Base-by-base conservation (phyloP, 35 echinoderm and acorn worm genomes). In the Heliocidaris erythrogramma region DNA sequence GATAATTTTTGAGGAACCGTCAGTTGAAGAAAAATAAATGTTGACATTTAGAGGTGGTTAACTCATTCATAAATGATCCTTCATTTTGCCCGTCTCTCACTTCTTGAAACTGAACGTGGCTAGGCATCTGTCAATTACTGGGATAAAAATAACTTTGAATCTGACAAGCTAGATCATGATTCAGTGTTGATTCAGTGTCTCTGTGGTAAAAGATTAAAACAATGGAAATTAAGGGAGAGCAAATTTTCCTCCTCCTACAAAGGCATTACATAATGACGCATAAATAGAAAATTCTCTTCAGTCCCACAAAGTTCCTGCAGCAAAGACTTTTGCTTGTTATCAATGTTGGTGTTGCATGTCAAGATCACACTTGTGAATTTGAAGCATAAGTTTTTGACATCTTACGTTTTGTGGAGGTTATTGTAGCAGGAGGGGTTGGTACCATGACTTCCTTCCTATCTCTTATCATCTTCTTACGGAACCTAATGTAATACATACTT, bases 131-230 rank as follows among this genome's bases (percentile, higher is more conserved):
- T 89, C 87, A 47, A 47, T 89, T 31, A 89, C 29, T 9, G 7
- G 32, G 30, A 89, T 89, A 47, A 89, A 89, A 35, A 89, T 89
- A 89, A 89, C 87, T 48, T 47, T 2, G 14, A 89, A 89, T 47
- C 87, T 48, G 87, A 89, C 30, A 47, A 89, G 12, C 31, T 12
- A 47, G 87, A 48, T 32, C 31, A 48, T 89, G 87, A 89, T 89
- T 89, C 87, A 84, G 69, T 29, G 14, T 18, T 14, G 35, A 42
- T 42, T 42, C 35, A 78, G 21, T 78, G 27, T 78, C 27, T 78
- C 65, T 27, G 65, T 6, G 27, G 65, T 78, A 5, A 6, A 56
- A 56, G 52, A 14, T 56, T 56, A 56, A 56, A 56, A 56, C 52
- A 56, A 56, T 56, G 52, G 0, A 13, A 56, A 56, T 56, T 56